Evolutionary conservation across 2,113 vertebrate species (phyloP), one percentile per base, ranked within the genome.

Genomic region (Hylia prasina): DNA sequence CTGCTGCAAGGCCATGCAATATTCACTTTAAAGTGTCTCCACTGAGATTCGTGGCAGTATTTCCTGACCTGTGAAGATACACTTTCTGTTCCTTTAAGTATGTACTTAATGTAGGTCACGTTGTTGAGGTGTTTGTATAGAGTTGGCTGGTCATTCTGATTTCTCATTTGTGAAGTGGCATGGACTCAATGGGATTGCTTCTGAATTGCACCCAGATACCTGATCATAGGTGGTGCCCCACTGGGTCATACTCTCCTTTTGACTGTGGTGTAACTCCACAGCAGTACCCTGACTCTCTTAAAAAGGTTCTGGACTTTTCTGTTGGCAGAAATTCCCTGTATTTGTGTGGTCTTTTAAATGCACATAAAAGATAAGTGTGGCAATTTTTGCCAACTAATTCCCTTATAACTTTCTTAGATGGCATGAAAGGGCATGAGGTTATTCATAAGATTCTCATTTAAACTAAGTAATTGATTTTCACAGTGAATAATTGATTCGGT

Each of bases 381-480:
- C 69, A 79, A 56, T 90, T 96, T 90, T 90, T 89, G 88, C 81
- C 71, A 16, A 82, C 80, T 89, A 76, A 96, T 95, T 93, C 70
- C 50, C 25, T 82, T 83, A 47, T 84, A 96, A 90, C 92, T 95
- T 95, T 91, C 91, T 83, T 87, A 95, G 87, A 78, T 95, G 94
- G 72, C 92, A 81, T 76, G 86, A 89, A 95, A 97, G 96, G 94
- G 92, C 92, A 90, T 45, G 75, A 95, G 92, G 96, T 94, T 97
- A 91, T 94, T 96, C 61, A 37, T 93, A 70, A 91, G 91, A 87
- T 92, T 95, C 90, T 96, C 77, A 94, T 96, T 97, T 97, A 63
- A 96, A 96, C 48, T 64, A 93, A 93, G 96, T 96, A 95, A 96
- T 94, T 97, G 96, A 94, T 97, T 97, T 97, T 95, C 95, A 93